A percentile compares a stretch with the other conserved stretches of the same genome.
Evolutionary conservation across 1,140 invertebrate genomes (phyloP).

Genomic region (Lepidurus couesii): DNA sequence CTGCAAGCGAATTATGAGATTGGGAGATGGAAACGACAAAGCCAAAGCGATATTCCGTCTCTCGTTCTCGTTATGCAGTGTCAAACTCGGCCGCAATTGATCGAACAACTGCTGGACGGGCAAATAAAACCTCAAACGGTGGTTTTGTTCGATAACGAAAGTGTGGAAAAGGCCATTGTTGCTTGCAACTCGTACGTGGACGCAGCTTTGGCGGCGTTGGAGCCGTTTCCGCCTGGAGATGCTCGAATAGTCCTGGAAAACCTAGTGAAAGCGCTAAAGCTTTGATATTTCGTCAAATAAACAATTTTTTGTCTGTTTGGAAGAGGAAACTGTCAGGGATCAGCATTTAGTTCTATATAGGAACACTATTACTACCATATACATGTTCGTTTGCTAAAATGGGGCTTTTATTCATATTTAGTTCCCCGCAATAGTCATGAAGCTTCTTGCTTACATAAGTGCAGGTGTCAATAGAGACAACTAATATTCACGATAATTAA

Average conservation of each 20-base stretch:
- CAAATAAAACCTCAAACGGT: neutral
- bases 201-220: neutral
- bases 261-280: neutral
- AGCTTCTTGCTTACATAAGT: no score
- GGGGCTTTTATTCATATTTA: no score
- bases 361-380: no score
- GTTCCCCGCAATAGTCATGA: no score
- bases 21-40: neutral
- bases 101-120: neutral
- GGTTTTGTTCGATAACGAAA: neutral
- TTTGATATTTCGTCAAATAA: neutral
- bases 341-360: no score
- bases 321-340: no score
- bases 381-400: no score
- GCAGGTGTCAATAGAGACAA: no score
- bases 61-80: constrained; percentile 1
- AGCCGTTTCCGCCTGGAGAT: neutral
- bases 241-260: neutral
- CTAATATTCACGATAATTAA: no score
- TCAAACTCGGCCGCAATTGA: neutral
- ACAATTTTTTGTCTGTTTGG: neutral
- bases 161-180: neutral
- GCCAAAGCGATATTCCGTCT: neutral
- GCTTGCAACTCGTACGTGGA: neutral
- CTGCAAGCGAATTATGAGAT: neutral